Conservation (phyloP, 2,797 vertebrate genomes). For the Notolepis coatsorum region DNA sequence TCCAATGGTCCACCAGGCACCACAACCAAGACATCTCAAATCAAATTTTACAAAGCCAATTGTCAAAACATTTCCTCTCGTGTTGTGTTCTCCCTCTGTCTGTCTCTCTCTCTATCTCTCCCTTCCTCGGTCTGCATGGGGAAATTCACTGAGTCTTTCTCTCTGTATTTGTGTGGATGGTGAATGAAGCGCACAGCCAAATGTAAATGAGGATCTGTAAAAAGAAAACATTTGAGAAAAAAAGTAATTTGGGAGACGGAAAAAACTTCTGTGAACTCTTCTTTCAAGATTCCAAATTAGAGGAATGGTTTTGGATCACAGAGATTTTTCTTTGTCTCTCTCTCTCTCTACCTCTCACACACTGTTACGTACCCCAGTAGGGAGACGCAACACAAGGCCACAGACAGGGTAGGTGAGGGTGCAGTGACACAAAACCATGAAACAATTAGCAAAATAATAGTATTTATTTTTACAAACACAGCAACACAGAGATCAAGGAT, state of each 20-base stretch:
- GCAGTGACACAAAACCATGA: no score
- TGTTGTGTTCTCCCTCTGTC: no score
- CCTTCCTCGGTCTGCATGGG: slow-evolving; percentile 39
- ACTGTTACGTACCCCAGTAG: no score
- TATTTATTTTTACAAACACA: background rate
- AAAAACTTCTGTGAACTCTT: slow-evolving; percentile 68
- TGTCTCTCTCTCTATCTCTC: no score
- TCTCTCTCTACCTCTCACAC: no score
- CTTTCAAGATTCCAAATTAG: slow-evolving; percentile 73
- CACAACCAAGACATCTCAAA: slow-evolving; percentile 62
- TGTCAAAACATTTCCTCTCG: slow-evolving; percentile 57
- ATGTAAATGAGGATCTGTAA: slow-evolving; percentile 58
- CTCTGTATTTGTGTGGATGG: slow-evolving; percentile 40
- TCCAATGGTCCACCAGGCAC: slow-evolving; percentile 72
- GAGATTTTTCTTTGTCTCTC: slow-evolving; percentile 40
- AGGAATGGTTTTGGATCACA: slow-evolving; percentile 78
- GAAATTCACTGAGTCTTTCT: slow-evolving; percentile 37
- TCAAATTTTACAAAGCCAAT: slow-evolving; percentile 73
- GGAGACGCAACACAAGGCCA: no score
- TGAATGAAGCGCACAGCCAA: slow-evolving; percentile 43
- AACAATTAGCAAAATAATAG: no score
- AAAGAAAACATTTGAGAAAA: slow-evolving; percentile 35
- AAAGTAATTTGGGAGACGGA: slow-evolving; percentile 19
- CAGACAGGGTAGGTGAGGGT: no score
- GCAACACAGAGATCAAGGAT: no score